Evolutionary conservation across 2,113 vertebrate genomes (phyloP).

Genomic region (Gymnarchus niloticus): DNA sequence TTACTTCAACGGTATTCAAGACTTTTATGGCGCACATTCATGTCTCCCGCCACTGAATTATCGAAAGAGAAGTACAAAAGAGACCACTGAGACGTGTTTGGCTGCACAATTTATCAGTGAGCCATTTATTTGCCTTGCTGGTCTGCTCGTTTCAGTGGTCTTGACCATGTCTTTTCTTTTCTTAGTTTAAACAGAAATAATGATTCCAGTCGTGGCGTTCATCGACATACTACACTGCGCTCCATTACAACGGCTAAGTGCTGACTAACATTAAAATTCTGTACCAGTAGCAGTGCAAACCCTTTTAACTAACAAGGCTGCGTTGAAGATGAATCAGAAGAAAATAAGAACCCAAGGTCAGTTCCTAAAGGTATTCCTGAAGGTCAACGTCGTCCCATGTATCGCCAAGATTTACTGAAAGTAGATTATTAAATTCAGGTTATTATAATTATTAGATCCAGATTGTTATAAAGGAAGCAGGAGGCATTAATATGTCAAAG

Average conservation of each 20-base stretch:
- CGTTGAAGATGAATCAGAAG: neutral
- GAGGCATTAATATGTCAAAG: neutral
- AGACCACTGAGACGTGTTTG: neutral
- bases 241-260: neutral
- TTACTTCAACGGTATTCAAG: neutral
- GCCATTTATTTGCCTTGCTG: neutral
- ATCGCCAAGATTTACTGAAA: conserved; percentile 6
- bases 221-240: conserved; percentile 1
- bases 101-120: neutral
- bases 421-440: neutral
- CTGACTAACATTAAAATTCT: conserved; percentile 11
- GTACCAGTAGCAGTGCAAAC: neutral
- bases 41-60: neutral
- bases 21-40: neutral
- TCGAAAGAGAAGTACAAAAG: neutral
- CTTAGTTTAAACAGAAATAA: neutral
- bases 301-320: neutral
- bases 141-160: neutral
- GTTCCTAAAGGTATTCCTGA: conserved; percentile 11
- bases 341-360: conserved; percentile 10
- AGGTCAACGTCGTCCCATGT: neutral
- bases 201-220: neutral
- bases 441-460: conserved; percentile 7
- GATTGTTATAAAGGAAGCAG: neutral
- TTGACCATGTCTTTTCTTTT: neutral